A percentile compares a stretch with the other conserved stretches of the same genome.
phyloP scores from a whole-genome alignment of 2,113 vertebrate species.

The Trematomus loennbergii region DNA sequence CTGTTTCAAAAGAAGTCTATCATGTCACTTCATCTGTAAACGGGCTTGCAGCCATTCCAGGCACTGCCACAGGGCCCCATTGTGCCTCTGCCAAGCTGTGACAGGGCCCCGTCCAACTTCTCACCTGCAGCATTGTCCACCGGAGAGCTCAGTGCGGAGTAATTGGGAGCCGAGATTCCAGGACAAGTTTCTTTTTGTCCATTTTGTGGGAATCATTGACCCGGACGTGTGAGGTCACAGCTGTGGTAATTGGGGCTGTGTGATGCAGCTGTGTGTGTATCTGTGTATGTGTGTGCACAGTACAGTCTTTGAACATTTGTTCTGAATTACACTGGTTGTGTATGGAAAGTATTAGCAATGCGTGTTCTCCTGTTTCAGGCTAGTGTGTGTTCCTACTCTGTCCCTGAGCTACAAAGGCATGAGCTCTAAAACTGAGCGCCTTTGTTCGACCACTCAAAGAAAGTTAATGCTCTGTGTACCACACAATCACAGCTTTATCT shows the following conservation, averaged over 20 bases:
- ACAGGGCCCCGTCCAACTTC: constrained; percentile 71
- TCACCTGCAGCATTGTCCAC: constrained; percentile 80
- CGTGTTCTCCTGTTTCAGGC: neutral
- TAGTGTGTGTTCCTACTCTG: neutral
- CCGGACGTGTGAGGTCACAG: constrained; percentile 79
- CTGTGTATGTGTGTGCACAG: constrained; percentile 8
- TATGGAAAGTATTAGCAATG: neutral
- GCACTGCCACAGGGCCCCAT: constrained; percentile 65
- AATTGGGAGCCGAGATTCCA: constrained; percentile 78
- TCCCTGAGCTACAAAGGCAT: constrained; percentile 13
- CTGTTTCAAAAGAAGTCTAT: neutral
- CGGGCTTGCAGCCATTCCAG: constrained; percentile 29
- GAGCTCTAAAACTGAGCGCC: constrained; percentile 8
- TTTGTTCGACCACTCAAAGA: constrained; percentile 8
- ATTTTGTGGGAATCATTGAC: constrained; percentile 77
- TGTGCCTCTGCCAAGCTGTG: constrained; percentile 66
- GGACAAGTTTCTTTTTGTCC: constrained; percentile 77
- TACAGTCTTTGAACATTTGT: constrained; percentile 32
- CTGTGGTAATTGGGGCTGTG: constrained; percentile 70
- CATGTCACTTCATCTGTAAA: neutral
- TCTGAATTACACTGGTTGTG: neutral
- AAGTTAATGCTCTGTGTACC: neutral
- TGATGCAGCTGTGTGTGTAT: constrained; percentile 75
- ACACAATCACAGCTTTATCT: neutral
- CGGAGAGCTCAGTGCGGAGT: constrained; percentile 56